A percentile compares a stretch with the other conserved stretches of the same genome.
phyloP scores from a whole-genome alignment of 2,888 invertebrate species.

The Entomobrya multifasciata region DNA sequence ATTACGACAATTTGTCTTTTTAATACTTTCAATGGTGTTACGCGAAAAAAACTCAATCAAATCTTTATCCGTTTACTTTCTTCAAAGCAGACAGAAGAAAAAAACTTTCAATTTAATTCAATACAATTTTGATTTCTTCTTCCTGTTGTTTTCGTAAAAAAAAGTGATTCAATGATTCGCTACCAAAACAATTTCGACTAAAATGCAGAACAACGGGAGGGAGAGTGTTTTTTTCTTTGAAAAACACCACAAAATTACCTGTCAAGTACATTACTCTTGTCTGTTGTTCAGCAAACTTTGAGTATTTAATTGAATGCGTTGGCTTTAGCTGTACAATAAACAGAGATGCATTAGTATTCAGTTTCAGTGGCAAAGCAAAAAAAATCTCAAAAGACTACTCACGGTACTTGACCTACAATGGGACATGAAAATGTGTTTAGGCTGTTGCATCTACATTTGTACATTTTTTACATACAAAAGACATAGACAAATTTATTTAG shows the following conservation, averaged over 20 bases:
- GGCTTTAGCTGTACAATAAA: too few species aligned
- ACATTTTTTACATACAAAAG: neutral
- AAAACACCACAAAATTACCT: neutral
- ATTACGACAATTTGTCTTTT: too few species aligned
- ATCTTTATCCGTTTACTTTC: too few species aligned
- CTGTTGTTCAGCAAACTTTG: neutral
- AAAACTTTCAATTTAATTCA: conserved; percentile 1
- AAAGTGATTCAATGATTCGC: conserved; percentile 6
- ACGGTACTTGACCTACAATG: conserved; percentile 46
- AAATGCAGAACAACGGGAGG: conserved; percentile 17
- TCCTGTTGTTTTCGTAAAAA: too few species aligned
- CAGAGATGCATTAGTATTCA: too few species aligned
- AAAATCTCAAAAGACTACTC: conserved; percentile 18
- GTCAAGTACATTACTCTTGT: neutral
- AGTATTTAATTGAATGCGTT: too few species aligned
- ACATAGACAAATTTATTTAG: neutral
- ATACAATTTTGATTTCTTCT: too few species aligned
- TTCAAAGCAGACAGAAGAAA: neutral
- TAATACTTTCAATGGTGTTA: too few species aligned
- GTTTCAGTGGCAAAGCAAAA: too few species aligned
- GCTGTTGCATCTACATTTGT: neutral
- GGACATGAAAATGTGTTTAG: conserved; percentile 7
- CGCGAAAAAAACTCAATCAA: too few species aligned
- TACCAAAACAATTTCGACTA: neutral
- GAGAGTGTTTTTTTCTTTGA: neutral